Evolutionary conservation across 2,113 vertebrate species (phyloP).

Genomic region (Anser cygnoides): DNA sequence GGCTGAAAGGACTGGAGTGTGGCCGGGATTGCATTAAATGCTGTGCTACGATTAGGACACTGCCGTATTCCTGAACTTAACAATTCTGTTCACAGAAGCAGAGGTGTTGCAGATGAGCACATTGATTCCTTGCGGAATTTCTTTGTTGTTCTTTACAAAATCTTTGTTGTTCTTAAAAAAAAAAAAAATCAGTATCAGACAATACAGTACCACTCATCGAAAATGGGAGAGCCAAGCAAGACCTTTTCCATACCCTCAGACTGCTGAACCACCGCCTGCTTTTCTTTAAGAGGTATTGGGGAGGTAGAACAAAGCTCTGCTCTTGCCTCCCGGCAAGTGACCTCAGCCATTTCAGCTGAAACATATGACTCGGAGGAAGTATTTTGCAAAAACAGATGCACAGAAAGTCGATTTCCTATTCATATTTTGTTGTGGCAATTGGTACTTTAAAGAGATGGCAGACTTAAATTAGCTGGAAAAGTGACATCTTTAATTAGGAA

Average conservation of each 20-base stretch:
- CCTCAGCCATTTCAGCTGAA: constrained; percentile 60
- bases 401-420: constrained; percentile 71
- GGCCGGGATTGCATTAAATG: background rate
- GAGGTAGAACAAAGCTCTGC: constrained; percentile 20
- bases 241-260: background rate
- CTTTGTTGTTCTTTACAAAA: background rate
- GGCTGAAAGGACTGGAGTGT: constrained; percentile 10
- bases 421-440: constrained; percentile 70
- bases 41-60: background rate
- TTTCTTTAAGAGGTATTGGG: background rate
- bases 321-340: constrained; percentile 39
- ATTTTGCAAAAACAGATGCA: constrained; percentile 72
- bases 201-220: background rate
- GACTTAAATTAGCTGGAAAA: constrained; percentile 70
- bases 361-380: constrained; percentile 67
- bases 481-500: constrained; percentile 78
- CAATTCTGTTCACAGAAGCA: background rate
- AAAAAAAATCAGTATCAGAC: background rate
- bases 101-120: background rate
- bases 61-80: background rate
- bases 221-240: background rate
- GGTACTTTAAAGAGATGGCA: constrained; percentile 67
- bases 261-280: background rate
- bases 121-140: background rate
- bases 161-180: background rate